Evolutionary conservation across 1,140 invertebrate species (phyloP).

Genomic region (Muscidifurax raptorellus): DNA sequence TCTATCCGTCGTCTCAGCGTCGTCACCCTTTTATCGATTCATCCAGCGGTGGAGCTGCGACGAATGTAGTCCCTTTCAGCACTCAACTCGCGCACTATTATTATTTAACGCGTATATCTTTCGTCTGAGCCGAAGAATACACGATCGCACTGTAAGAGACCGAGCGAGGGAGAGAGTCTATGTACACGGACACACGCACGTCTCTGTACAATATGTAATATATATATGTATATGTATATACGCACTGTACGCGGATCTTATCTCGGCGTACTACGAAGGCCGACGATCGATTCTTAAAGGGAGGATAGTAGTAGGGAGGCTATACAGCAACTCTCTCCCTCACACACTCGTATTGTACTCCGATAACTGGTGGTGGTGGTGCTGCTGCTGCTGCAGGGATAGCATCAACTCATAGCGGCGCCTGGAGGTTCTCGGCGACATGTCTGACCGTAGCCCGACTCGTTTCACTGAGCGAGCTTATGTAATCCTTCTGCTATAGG

Average conservation of each 20-base stretch:
- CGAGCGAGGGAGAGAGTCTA: no score
- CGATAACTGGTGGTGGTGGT: not conserved
- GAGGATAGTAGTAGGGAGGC: not conserved
- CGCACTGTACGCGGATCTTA: constrained; percentile 2
- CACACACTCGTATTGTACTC: not conserved
- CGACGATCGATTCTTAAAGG: constrained; percentile 30
- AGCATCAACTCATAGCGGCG: not conserved
- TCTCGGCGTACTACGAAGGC: constrained; percentile 28
- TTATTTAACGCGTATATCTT: not conserved
- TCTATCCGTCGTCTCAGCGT: not conserved
- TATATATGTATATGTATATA: not conserved
- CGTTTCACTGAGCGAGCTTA: not conserved
- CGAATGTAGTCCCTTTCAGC: not conserved
- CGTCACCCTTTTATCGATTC: constrained; percentile 37
- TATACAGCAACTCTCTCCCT: not conserved
- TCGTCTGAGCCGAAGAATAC: not conserved
- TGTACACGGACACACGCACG: not conserved
- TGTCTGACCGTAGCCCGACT: not conserved
- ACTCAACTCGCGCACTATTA: not conserved
- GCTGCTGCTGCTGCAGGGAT: no score
- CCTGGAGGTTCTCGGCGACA: not conserved
- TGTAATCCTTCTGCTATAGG: not conserved
- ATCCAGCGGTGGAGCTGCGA: not conserved
- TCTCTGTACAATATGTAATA: not conserved
- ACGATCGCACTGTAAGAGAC: no score